phyloP scores from a whole-genome alignment of 2,888 invertebrate species.

The Adelognathus sp. region DNA sequence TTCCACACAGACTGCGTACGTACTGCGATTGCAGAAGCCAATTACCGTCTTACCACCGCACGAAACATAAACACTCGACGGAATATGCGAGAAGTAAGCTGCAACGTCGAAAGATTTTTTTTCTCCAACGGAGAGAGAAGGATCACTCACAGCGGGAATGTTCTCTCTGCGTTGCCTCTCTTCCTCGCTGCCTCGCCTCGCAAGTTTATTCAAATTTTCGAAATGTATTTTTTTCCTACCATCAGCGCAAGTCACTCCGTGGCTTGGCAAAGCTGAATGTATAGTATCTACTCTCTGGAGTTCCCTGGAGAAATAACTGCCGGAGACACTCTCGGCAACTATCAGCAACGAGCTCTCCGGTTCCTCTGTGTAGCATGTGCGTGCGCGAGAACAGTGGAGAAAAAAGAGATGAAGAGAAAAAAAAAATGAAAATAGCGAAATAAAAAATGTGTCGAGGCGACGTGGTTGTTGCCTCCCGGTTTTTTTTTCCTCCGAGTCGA shows the following conservation, averaged over 20 bases:
- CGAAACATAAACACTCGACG: not conserved
- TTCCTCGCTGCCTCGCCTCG: not conserved
- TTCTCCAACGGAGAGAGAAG: not conserved
- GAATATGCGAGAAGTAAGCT: not conserved
- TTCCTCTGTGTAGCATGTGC: not conserved
- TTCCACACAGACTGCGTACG: not conserved
- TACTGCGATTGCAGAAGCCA: no score
- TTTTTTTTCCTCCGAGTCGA: not conserved
- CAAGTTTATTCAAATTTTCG: conserved; percentile 14
- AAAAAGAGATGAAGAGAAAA: not conserved
- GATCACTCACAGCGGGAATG: not conserved
- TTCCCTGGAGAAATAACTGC: conserved; percentile 34
- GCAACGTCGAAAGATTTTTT: not conserved
- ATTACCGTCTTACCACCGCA: not conserved
- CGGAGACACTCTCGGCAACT: conserved; percentile 15
- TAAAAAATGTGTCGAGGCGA: not conserved
- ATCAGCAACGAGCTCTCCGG: conserved; percentile 9
- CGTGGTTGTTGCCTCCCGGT: not conserved
- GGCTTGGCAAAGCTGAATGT: conserved; percentile 1
- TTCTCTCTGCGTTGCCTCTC: not conserved
- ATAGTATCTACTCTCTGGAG: not conserved
- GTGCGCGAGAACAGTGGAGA: not conserved
- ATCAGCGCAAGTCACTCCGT: conserved; percentile 8
- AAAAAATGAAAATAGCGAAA: not conserved
- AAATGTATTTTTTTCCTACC: conserved; percentile 15